phyloP scores from a whole-genome alignment of 2,797 vertebrate species.

The Eupleurogrammus muticus region DNA sequence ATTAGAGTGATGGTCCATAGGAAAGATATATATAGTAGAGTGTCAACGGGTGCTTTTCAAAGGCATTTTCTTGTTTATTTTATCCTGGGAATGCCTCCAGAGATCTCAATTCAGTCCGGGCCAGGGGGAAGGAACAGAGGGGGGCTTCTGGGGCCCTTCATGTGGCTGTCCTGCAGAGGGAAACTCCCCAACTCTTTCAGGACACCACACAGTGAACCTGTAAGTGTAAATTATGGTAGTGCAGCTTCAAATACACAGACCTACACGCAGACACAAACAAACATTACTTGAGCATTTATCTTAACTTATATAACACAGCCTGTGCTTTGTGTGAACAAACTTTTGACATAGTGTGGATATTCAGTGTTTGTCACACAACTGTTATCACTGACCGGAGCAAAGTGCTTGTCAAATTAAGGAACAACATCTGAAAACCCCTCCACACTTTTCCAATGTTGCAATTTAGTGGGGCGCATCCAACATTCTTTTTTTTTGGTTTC shows the following conservation, averaged over 20 bases:
- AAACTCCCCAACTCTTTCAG: slow-evolving; percentile 53
- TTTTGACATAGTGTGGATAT: background rate
- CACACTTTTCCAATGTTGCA: no score
- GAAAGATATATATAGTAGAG: slow-evolving; percentile 40
- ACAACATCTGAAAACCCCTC: background rate
- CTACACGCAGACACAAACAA: slow-evolving; percentile 8
- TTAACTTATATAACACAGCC: background rate
- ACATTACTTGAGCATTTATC: background rate
- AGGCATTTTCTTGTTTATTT: slow-evolving; percentile 67
- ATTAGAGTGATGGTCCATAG: slow-evolving; percentile 60
- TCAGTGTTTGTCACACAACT: slow-evolving; percentile 17
- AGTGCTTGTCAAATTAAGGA: background rate
- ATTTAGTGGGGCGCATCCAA: no score
- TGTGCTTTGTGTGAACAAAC: background rate
- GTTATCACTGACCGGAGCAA: background rate
- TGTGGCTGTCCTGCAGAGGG: slow-evolving; percentile 45
- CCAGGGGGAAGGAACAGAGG: slow-evolving; percentile 41
- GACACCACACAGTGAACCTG: slow-evolving; percentile 54
- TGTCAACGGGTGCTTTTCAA: slow-evolving; percentile 57
- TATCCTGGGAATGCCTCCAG: slow-evolving; percentile 56
- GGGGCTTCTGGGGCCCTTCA: slow-evolving; percentile 48
- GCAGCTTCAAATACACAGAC: slow-evolving; percentile 22
- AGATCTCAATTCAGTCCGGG: slow-evolving; percentile 60
- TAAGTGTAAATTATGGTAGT: slow-evolving; percentile 45
- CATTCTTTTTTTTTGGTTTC: no score